Evolutionary conservation across 2,797 vertebrate species (phyloP).

Genomic region (Lagorchestes hirsutus): DNA sequence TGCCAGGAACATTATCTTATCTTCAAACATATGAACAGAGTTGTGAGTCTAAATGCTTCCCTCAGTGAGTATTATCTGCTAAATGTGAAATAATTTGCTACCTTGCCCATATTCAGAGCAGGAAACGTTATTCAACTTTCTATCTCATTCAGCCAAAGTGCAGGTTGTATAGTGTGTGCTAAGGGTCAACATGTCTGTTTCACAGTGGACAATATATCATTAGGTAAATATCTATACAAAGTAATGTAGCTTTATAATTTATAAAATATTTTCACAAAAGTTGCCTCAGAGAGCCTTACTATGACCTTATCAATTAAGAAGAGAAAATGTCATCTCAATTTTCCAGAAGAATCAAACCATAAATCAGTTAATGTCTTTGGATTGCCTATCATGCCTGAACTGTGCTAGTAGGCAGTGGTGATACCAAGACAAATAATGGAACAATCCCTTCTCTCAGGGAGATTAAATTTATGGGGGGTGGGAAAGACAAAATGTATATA

Average conservation of each 20-base stretch:
- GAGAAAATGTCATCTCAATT: background rate
- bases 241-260: background rate
- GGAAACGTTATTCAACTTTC: background rate
- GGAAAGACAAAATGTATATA: background rate
- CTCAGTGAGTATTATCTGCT: background rate
- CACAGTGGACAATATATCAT: background rate
- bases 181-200: background rate
- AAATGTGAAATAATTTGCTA: background rate
- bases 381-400: background rate
- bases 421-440: background rate
- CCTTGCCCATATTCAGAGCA: background rate
- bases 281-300: background rate
- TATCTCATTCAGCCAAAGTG: background rate
- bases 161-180: background rate
- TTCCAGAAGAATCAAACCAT: background rate
- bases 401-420: background rate
- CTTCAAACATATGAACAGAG: background rate
- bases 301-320: background rate
- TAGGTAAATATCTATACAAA: background rate
- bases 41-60: background rate
- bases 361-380: background rate
- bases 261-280: background rate
- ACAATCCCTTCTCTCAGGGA: background rate
- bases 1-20: background rate
- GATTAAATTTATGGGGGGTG: background rate